Conservation (phyloP, 2,113 vertebrate species). For the Zosterops borbonicus region DNA sequence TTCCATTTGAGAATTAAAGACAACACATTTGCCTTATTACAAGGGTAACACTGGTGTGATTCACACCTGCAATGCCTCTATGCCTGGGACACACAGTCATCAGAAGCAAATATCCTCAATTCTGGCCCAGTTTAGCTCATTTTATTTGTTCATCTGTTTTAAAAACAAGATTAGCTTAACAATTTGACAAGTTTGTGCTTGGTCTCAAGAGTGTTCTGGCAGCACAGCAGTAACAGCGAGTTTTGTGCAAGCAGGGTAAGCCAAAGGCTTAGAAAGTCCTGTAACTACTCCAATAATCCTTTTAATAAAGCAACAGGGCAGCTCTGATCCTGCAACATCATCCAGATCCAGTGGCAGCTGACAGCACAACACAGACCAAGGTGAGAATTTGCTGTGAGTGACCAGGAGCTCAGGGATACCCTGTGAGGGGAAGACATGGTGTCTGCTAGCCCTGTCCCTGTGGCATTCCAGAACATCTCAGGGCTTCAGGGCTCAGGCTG, state of each 20-base stretch:
- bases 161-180: neutral
- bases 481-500: neutral
- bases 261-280: neutral
- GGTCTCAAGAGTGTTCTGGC: neutral
- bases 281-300: neutral
- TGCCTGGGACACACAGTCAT: neutral
- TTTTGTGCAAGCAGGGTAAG: neutral
- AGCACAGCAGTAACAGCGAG: neutral
- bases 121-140: neutral
- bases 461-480: neutral
- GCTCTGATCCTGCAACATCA: neutral
- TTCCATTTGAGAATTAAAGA: neutral
- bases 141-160: neutral
- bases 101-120: neutral
- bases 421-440: accelerated
- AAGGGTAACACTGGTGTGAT: accelerated
- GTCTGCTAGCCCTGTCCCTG: accelerated
- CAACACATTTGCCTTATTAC: neutral
- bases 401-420: neutral
- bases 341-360: neutral
- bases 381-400: neutral
- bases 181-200: neutral
- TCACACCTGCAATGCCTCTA: neutral
- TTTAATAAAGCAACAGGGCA: neutral
- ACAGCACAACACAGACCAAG: neutral